These are phyloP conservation scores for Caenorhabditis wallacei DNA, from an alignment of 2,888 invertebrate species.

Conservation along the genomic window DNA sequence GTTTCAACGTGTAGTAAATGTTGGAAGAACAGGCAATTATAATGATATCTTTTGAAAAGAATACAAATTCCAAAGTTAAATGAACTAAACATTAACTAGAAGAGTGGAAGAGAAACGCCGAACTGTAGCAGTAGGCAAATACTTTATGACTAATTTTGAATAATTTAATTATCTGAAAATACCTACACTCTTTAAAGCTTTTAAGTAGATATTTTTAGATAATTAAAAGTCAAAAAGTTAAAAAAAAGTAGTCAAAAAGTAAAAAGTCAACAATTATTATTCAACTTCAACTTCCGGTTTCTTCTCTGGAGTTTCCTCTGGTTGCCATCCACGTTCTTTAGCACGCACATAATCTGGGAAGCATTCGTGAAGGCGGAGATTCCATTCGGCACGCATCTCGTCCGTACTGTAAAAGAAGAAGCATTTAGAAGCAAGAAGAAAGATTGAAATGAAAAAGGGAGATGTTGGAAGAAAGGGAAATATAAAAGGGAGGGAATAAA, in stretches of 20 bases:
- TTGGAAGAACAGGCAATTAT: neutral
- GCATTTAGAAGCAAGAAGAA: too few relatives aligned
- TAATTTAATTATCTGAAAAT: too few relatives aligned
- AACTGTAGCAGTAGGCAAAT: too few relatives aligned
- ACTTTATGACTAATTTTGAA: too few relatives aligned
- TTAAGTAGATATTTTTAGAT: too few relatives aligned
- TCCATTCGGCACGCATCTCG: slow-evolving; percentile 74
- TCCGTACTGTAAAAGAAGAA: slow-evolving; percentile 66
- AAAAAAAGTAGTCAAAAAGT: too few relatives aligned
- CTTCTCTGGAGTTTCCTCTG: slow-evolving; percentile 58
- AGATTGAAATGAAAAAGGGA: neutral
- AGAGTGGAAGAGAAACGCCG: slow-evolving; percentile 3
- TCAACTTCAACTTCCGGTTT: slow-evolving; percentile 26
- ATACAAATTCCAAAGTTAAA: too few relatives aligned
- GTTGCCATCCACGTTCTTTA: slow-evolving; percentile 72
- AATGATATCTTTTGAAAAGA: neutral
- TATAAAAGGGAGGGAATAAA: slow-evolving; percentile 6
- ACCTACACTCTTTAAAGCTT: too few relatives aligned
- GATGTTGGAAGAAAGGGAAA: slow-evolving; percentile 4
- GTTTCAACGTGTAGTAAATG: neutral
- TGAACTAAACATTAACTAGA: neutral
- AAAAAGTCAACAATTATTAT: too few relatives aligned
- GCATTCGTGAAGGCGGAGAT: slow-evolving; percentile 69
- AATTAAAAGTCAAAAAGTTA: too few relatives aligned
- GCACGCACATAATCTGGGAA: slow-evolving; percentile 75